phyloP scores from a whole-genome alignment of 2,888 invertebrate species.

The Malthinus seriepunctatus region DNA sequence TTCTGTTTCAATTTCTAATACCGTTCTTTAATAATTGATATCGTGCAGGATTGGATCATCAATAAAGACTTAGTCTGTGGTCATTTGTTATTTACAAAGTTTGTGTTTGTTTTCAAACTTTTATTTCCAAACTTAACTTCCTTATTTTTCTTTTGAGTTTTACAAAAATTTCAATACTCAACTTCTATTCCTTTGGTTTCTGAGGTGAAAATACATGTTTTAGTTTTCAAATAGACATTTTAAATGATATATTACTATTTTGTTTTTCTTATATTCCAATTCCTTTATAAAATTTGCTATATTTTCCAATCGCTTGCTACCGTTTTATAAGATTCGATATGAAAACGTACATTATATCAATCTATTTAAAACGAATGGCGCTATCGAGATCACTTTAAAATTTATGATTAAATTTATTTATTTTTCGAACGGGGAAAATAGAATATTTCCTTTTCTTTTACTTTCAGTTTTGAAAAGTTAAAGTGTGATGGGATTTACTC shows the following conservation, averaged over 20 bases:
- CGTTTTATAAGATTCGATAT: too few relatives aligned
- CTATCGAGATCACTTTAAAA: too few relatives aligned
- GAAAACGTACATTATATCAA: too few relatives aligned
- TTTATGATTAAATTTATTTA: too few relatives aligned
- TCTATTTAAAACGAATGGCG: too few relatives aligned
- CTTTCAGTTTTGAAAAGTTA: too few relatives aligned
- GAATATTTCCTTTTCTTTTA: too few relatives aligned
- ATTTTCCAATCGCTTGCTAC: background rate
- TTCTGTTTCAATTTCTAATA: conserved; percentile 12
- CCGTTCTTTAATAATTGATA: conserved; percentile 18
- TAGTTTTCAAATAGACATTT: background rate
- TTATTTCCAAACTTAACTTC: conserved; percentile 8
- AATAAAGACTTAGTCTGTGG: conserved; percentile 8
- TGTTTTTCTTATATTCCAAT: background rate
- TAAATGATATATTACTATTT: conserved; percentile 7
- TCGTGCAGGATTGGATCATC: conserved; percentile 13
- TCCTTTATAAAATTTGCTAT: background rate
- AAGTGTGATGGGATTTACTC: too few relatives aligned
- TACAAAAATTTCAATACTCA: too few relatives aligned
- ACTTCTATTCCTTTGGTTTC: too few relatives aligned
- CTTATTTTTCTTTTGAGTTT: background rate
- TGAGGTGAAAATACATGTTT: background rate
- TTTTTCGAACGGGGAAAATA: too few relatives aligned
- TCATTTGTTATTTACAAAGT: conserved; percentile 18
- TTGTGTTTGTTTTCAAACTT: conserved; percentile 14